These are phyloP conservation scores for Leucoraja erinaceus DNA, from an alignment of 2,113 vertebrate genomes.

Conservation along the genomic window DNA sequence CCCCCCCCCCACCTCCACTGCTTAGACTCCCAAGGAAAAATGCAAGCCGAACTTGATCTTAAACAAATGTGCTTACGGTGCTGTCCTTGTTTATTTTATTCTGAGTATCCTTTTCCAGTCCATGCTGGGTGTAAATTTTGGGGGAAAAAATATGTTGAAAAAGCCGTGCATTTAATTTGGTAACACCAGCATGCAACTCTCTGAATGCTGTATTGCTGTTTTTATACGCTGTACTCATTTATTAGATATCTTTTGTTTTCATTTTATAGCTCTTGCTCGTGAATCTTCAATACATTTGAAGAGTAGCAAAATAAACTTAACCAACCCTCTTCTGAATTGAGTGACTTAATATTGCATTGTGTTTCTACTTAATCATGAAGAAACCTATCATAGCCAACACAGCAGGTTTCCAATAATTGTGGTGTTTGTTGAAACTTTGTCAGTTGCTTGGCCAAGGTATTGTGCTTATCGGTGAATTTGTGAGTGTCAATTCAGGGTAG, in stretches of 20 bases:
- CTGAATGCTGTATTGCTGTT: not conserved
- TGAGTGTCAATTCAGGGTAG: too few species aligned
- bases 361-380: not conserved
- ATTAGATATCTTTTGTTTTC: not conserved
- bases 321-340: not conserved
- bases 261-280: not conserved
- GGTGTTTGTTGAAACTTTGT: not conserved
- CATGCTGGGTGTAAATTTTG: not conserved
- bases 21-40: too few species aligned
- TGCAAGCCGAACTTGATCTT: too few species aligned
- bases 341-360: not conserved
- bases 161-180: not conserved
- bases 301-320: not conserved
- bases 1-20: too few species aligned
- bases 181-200: not conserved
- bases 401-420: not conserved
- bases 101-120: not conserved
- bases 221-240: not conserved
- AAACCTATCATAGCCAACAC: not conserved
- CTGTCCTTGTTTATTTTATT: not conserved
- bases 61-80: too few species aligned
- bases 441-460: not conserved
- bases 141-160: not conserved
- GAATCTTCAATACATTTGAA: not conserved
- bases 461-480: not conserved